These are phyloP conservation scores for Sarcophaga peregrina DNA, from an alignment of 1,140 invertebrate genomes.

Conservation along the genomic window DNA sequence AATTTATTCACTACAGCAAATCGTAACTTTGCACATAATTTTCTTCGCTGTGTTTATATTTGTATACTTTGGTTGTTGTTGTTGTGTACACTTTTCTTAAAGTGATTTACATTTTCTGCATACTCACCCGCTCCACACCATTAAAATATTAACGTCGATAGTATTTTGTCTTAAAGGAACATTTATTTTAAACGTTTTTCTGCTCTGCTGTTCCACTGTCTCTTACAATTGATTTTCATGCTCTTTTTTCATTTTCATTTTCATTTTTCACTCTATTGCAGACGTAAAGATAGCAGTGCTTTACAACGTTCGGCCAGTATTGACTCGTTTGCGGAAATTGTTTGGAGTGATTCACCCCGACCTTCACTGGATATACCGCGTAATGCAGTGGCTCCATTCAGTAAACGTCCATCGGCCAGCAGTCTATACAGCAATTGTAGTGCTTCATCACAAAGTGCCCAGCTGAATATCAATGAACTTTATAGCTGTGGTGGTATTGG, in stretches of 20 bases:
- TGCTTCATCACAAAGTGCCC: slow-evolving; percentile 65
- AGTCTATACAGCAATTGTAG: slow-evolving; percentile 67
- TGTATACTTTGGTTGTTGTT: too few species aligned
- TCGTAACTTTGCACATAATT: too few species aligned
- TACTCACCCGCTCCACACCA: too few species aligned
- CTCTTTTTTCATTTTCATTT: slow-evolving; percentile 9
- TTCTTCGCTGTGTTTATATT: too few species aligned
- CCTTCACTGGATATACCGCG: slow-evolving; percentile 59
- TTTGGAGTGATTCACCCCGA: slow-evolving; percentile 67
- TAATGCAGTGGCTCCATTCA: slow-evolving; percentile 54
- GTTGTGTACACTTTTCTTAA: too few species aligned
- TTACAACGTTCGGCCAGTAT: slow-evolving; percentile 83
- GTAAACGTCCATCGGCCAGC: slow-evolving; percentile 68
- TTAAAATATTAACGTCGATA: too few species aligned
- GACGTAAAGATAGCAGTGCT: slow-evolving; percentile 69
- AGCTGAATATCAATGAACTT: slow-evolving; percentile 61
- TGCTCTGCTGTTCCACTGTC: neutral
- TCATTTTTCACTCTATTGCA: slow-evolving; percentile 55
- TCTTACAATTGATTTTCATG: neutral
- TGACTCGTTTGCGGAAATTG: slow-evolving; percentile 78
- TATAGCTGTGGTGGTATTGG: slow-evolving; percentile 45
- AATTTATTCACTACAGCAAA: too few species aligned
- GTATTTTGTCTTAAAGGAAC: neutral
- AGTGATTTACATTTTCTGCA: too few species aligned
- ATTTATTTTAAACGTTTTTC: neutral